phyloP scores from a whole-genome alignment of 2,888 invertebrate species.

The Ptychoptera albimana region DNA sequence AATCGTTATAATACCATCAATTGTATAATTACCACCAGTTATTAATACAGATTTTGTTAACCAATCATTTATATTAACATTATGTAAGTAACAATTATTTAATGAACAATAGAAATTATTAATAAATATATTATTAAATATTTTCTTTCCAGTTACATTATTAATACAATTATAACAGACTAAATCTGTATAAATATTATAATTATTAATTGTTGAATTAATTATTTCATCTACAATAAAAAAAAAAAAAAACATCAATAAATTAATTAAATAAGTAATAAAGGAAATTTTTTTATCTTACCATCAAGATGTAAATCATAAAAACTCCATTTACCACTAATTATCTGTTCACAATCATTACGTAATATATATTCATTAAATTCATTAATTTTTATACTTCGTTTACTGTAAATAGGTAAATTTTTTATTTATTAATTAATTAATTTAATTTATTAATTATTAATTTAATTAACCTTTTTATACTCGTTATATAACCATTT shows the following conservation, averaged over 20 bases:
- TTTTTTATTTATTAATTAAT: background rate
- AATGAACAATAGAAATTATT: conserved; percentile 22
- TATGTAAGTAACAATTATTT: conserved; percentile 23
- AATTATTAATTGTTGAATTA: conserved; percentile 31
- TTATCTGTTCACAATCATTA: conserved; percentile 28
- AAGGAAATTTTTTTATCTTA: conserved; percentile 4
- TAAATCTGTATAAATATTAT: conserved; percentile 35
- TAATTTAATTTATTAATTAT: background rate
- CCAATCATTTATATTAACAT: conserved; percentile 33
- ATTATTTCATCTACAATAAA: conserved; percentile 20
- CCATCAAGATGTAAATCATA: conserved; percentile 13
- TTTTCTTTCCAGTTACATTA: conserved; percentile 31
- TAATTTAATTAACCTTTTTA: conserved; percentile 17
- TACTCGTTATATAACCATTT: conserved; percentile 20
- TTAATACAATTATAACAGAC: conserved; percentile 26
- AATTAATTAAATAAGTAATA: no score
- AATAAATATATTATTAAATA: conserved; percentile 24
- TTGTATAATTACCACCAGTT: conserved; percentile 23
- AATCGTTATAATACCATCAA: conserved; percentile 30
- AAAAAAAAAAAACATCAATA: no score
- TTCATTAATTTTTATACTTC: background rate
- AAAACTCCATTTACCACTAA: conserved; percentile 25
- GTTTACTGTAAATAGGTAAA: background rate
- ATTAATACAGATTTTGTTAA: conserved; percentile 28
- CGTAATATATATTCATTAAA: conserved; percentile 17